Conservation (phyloP, 2,113 vertebrate genomes). For the Benthochromis sp. region DNA sequence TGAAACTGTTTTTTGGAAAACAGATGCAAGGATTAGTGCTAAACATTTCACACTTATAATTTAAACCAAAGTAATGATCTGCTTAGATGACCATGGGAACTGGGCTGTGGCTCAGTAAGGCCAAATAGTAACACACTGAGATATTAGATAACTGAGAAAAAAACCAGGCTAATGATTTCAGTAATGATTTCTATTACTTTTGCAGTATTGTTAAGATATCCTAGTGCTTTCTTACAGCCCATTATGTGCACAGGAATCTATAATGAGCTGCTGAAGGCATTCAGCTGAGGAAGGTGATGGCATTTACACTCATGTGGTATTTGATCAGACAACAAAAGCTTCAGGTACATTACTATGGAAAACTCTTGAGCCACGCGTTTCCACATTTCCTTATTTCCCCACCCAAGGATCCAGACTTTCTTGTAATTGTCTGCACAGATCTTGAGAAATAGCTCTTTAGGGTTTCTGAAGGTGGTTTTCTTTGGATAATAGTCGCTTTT, state of each 20-base stretch:
- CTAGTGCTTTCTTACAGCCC: background rate
- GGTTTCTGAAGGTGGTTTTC: background rate
- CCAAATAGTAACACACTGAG: background rate
- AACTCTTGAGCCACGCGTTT: background rate
- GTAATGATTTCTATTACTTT: background rate
- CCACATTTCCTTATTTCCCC: background rate
- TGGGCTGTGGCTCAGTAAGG: background rate
- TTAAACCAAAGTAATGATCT: slow-evolving; percentile 37
- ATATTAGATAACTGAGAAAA: background rate
- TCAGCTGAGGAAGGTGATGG: background rate
- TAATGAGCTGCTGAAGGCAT: slow-evolving; percentile 6
- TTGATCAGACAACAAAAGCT: background rate
- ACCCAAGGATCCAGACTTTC: background rate
- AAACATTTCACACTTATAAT: slow-evolving; percentile 38
- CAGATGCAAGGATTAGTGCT: slow-evolving; percentile 73
- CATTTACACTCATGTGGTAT: background rate
- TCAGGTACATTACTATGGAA: background rate
- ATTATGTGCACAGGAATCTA: slow-evolving; percentile 7
- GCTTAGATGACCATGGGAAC: slow-evolving; percentile 14
- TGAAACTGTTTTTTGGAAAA: slow-evolving; percentile 74
- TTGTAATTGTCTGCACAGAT: background rate
- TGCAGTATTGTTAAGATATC: background rate
- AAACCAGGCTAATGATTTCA: background rate
- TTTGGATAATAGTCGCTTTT: background rate
- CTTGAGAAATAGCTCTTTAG: background rate